Percentiles rank a stretch among this genome's conserved stretches.
Evolutionary conservation across 2,797 vertebrate genomes (phyloP).

Genomic region (Saxicola maurus): DNA sequence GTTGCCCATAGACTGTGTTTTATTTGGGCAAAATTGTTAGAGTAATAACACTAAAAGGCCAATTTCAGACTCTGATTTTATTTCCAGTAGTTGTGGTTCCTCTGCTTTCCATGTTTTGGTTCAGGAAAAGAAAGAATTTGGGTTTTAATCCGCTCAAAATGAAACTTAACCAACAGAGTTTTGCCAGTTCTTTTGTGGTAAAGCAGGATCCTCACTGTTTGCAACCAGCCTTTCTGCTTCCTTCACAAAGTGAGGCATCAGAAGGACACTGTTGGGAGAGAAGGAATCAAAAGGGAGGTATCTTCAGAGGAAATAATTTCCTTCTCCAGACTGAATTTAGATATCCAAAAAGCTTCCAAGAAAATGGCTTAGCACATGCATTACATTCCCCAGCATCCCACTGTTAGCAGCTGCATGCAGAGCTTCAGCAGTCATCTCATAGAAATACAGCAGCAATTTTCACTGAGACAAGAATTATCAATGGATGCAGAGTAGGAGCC

Average conservation of each 20-base stretch:
- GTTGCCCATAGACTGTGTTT: neutral
- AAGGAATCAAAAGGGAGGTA: neutral
- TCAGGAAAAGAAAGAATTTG: neutral
- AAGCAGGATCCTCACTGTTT: neutral
- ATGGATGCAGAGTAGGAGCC: neutral
- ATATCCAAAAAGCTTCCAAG: neutral
- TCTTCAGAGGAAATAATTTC: neutral
- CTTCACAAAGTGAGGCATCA: neutral
- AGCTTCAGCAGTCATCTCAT: neutral
- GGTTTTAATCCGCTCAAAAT: neutral
- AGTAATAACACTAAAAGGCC: neutral
- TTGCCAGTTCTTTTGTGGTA: neutral
- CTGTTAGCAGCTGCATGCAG: constrained; percentile 1
- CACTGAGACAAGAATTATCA: neutral
- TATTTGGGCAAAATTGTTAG: neutral
- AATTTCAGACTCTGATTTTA: neutral
- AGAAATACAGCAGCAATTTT: neutral
- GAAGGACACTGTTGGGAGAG: neutral
- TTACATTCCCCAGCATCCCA: neutral
- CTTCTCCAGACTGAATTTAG: neutral
- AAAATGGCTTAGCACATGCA: neutral
- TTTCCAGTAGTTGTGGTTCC: neutral
- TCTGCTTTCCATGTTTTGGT: neutral
- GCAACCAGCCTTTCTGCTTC: neutral
- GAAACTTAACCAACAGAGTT: neutral